Conservation (phyloP, 2,113 vertebrate species). For the Terrapene triunguis region DNA sequence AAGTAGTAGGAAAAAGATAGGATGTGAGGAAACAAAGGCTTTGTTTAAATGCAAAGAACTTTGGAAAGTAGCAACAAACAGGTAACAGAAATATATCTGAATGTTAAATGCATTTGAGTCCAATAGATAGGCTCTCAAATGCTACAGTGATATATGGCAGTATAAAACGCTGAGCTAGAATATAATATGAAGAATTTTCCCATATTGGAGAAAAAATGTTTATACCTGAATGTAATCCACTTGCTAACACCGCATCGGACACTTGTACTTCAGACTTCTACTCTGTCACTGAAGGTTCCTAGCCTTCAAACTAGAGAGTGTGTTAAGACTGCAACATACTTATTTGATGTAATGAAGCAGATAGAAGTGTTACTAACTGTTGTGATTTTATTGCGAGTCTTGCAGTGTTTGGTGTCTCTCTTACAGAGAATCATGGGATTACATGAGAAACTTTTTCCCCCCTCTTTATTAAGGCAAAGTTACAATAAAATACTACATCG, state of each 20-base stretch:
- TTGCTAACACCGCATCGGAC: background rate
- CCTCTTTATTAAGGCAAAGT: background rate
- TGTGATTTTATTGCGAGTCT: background rate
- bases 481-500: background rate
- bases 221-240: background rate
- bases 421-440: background rate
- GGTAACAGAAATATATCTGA: background rate
- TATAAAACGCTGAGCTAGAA: background rate
- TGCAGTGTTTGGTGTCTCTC: background rate
- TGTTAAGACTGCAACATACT: background rate
- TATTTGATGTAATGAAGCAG: background rate
- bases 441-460: background rate
- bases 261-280: background rate
- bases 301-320: background rate
- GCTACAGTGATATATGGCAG: background rate
- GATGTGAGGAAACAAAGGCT: background rate
- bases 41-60: background rate
- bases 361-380: background rate
- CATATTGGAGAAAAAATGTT: background rate
- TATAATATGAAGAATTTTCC: background rate
- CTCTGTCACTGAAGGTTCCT: conserved; percentile 1
- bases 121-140: background rate
- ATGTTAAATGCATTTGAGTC: background rate
- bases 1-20: background rate
- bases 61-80: background rate